Percentiles rank a stretch among this genome's conserved stretches.
These are phyloP conservation scores for Acipenser oxyrinchus DNA, from an alignment of 2,797 vertebrate genomes.

Conservation along the genomic window DNA sequence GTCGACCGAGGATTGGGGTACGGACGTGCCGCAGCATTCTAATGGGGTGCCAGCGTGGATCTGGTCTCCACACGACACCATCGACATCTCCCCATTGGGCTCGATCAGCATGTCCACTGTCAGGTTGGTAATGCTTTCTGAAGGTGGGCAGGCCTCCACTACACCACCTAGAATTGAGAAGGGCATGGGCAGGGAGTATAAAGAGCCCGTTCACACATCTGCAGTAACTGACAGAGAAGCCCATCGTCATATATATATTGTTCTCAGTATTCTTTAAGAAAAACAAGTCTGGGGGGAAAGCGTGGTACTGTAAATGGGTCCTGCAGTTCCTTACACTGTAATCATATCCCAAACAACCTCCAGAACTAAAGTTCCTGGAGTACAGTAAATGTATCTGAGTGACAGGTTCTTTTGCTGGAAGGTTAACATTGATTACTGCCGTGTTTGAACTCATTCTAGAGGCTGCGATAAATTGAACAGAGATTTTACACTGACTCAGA, in stretches of 20 bases:
- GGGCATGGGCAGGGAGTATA: neutral
- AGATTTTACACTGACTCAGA: too few relatives aligned
- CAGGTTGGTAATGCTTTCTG: conserved; percentile 65
- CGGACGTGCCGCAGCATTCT: conserved; percentile 55
- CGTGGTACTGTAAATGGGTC: too few relatives aligned
- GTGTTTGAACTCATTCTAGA: too few relatives aligned
- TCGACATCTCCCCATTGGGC: conserved; percentile 60
- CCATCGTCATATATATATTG: neutral
- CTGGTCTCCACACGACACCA: conserved; percentile 76
- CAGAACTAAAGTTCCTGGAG: too few relatives aligned
- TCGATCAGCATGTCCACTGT: conserved; percentile 79
- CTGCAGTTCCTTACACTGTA: too few relatives aligned
- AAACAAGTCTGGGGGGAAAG: too few relatives aligned
- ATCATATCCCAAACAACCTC: too few relatives aligned
- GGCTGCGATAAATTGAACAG: too few relatives aligned
- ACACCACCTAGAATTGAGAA: conserved; percentile 62
- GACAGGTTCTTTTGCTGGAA: too few relatives aligned
- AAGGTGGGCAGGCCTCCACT: conserved; percentile 73
- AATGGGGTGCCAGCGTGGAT: conserved; percentile 62
- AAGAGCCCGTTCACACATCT: neutral
- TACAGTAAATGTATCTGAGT: too few relatives aligned
- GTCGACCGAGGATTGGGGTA: conserved; percentile 72
- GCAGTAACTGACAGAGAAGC: neutral
- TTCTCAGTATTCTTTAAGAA: too few relatives aligned
- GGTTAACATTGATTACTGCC: too few relatives aligned